Conservation (phyloP, 2,797 vertebrate genomes). For the Falco cherrug region DNA sequence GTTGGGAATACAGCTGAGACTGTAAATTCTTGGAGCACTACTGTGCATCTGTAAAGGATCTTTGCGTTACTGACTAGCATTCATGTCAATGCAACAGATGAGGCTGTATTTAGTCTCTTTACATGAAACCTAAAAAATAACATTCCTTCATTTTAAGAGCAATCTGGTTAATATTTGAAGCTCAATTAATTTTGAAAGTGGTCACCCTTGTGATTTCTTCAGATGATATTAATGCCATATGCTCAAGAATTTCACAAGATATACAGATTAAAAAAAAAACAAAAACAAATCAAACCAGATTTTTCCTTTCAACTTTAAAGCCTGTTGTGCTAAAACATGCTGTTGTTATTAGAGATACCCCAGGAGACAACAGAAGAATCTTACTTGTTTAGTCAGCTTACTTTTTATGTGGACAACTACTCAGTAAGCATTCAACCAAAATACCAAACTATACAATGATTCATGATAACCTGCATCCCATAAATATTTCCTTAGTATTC, state of each 20-base stretch:
- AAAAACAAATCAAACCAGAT: background rate
- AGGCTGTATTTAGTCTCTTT: background rate
- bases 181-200: background rate
- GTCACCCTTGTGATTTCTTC: background rate
- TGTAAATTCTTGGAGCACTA: background rate
- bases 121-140: background rate
- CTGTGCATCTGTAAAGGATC: background rate
- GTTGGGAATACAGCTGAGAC: background rate
- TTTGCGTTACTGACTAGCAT: background rate
- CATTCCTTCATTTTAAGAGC: background rate
- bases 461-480: background rate
- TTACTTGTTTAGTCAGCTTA: background rate
- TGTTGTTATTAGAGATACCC: background rate
- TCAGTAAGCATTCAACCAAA: background rate
- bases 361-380: background rate
- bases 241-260: background rate
- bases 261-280: background rate
- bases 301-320: background rate
- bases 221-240: background rate
- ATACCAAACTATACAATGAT: background rate
- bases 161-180: background rate
- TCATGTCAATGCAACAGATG: background rate
- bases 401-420: background rate
- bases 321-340: background rate
- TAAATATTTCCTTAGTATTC: background rate